Evolutionary conservation across 2,113 vertebrate genomes (phyloP), one percentile per base, ranked within the genome.

Genomic region (Myrmecophaga tridactyla): DNA sequence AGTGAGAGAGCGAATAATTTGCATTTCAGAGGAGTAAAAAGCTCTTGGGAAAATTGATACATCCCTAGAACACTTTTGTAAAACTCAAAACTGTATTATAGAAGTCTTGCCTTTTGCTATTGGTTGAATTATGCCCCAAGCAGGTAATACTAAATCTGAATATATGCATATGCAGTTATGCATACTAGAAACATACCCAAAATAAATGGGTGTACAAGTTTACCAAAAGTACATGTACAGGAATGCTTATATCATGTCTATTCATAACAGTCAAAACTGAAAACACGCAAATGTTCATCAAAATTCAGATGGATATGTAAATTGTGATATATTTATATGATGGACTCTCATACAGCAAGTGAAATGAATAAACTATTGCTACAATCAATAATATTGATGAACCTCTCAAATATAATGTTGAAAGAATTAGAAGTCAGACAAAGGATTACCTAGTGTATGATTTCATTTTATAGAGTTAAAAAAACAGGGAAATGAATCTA

Each of bases 131-230:
- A 62, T 85, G 3, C 27, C 23, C 58, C 20, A 51, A 76, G 29
- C 7, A 87, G 20, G 48, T 95, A 48, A 67, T 73, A 70, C 36
- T 73, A 90, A 86, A 90, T 86, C 25, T 80, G 43, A 92, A 63
- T 6, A 41, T 70, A 46, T 39, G 1, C 60, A 20, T 88, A 69
- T 31, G 18, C 5, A 27, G 46, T 14, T 56, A 58, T 3, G 25
- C 23, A 14, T 58, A 80, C 84, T 72, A 89, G 25, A 36, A 39
- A 51, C 7, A 67, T 23, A 39, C 27, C 7, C 41, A 41, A 1
- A 20, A 89, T 39, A 92, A 96, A n/a, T 89, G 36, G 72, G 29
- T 87, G 15, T 20, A 88, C 85, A 25, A 89, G 14, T 94, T 89
- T 65, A 86, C 23, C 39, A 70, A 89, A 92, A 78, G n/a, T 81